Evolutionary conservation across 2,113 vertebrate genomes (phyloP).

Genomic region (Corythornis madagascariensis): DNA sequence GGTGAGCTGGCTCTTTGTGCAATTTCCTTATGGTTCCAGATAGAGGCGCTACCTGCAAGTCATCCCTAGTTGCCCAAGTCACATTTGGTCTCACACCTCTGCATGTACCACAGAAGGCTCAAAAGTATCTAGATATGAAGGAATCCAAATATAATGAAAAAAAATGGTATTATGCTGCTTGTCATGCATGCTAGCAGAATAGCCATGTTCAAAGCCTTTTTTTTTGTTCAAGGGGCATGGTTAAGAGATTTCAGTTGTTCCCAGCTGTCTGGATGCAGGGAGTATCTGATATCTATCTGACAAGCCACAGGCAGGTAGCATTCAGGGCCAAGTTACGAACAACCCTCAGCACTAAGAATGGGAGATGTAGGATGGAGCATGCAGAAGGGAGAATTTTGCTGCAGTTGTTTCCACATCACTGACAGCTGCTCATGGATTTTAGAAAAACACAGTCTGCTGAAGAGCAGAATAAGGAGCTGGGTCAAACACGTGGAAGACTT

Average conservation of each 20-base stretch:
- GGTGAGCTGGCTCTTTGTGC: not conserved
- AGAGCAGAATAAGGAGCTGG: not conserved
- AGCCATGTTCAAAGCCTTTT: not conserved
- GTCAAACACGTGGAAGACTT: not conserved
- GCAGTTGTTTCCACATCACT: not conserved
- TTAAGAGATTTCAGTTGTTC: constrained; percentile 46
- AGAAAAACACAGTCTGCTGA: not conserved
- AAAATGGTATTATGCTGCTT: not conserved
- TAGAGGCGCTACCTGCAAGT: not conserved
- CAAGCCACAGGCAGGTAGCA: not conserved
- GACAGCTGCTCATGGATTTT: not conserved
- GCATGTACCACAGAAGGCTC: not conserved
- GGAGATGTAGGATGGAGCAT: not conserved
- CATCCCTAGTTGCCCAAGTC: not conserved
- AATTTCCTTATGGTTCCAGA: not conserved
- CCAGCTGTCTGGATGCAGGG: not conserved
- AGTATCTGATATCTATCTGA: not conserved
- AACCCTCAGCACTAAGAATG: not conserved
- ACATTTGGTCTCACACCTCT: not conserved
- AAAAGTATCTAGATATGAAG: not conserved
- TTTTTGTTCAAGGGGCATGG: constrained; percentile 13
- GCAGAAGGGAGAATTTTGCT: not conserved
- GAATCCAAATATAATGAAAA: not conserved
- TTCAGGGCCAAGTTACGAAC: not conserved
- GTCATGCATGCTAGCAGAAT: constrained; percentile 29